These are phyloP conservation scores for Cryptocephalus primarius DNA, from an alignment of 2,888 invertebrate species.

Conservation along the genomic window DNA sequence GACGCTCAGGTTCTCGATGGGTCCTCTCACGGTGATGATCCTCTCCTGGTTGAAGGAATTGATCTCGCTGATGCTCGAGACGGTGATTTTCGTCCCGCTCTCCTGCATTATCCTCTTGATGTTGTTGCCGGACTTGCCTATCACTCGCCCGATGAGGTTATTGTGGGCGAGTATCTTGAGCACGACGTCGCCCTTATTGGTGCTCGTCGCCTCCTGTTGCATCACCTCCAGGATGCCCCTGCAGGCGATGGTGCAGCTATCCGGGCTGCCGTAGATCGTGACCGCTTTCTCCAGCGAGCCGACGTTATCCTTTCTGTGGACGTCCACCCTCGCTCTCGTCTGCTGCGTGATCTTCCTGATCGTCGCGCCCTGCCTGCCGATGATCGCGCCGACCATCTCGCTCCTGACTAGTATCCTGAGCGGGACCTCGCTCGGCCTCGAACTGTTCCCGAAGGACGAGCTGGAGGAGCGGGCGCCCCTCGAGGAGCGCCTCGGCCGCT, in stretches of 20 bases:
- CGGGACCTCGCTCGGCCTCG: slow-evolving; percentile 78
- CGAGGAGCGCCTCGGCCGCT: slow-evolving; percentile 48
- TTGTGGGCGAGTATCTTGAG: slow-evolving; percentile 95
- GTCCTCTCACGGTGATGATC: slow-evolving; percentile 91
- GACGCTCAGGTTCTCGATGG: slow-evolving; percentile 78
- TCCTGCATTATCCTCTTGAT: slow-evolving; percentile 98
- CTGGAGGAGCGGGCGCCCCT: slow-evolving; percentile 40
- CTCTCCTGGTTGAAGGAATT: slow-evolving; percentile 92
- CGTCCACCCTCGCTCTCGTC: slow-evolving; percentile 83
- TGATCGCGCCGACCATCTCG: slow-evolving; percentile 93
- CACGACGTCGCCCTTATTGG: slow-evolving; percentile 86
- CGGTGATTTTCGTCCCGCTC: slow-evolving; percentile 92
- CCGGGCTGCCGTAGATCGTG: slow-evolving; percentile 94
- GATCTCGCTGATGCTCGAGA: slow-evolving; percentile 91
- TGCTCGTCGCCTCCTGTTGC: slow-evolving; percentile 90
- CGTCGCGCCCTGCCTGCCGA: slow-evolving; percentile 93
- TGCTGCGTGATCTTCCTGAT: slow-evolving; percentile 94
- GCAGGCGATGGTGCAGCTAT: slow-evolving; percentile 97
- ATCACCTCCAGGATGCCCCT: slow-evolving; percentile 94
- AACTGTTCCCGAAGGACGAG: slow-evolving; percentile 59
- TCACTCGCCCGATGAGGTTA: slow-evolving; percentile 93
- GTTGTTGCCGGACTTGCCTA: slow-evolving; percentile 94
- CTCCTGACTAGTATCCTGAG: slow-evolving; percentile 86
- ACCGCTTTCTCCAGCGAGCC: slow-evolving; percentile 88
- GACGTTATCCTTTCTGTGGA: slow-evolving; percentile 87